phyloP scores from a whole-genome alignment of 2,888 invertebrate species.

The Lithosia quadra region DNA sequence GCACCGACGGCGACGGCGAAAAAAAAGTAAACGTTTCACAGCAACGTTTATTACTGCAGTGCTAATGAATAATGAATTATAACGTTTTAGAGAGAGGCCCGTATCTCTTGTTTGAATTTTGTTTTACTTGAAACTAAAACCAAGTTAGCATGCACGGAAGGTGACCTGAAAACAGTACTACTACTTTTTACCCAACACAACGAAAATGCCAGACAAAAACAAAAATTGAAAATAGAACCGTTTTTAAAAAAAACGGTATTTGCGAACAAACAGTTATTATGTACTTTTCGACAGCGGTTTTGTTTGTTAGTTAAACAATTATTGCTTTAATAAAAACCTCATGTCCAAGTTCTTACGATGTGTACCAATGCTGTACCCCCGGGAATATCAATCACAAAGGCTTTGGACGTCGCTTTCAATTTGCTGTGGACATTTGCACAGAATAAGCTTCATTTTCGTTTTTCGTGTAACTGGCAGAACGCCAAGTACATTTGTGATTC shows the following conservation, averaged over 20 bases:
- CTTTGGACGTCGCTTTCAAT: slow-evolving; percentile 50
- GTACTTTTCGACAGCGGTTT: neutral
- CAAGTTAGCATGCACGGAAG: neutral
- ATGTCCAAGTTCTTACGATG: slow-evolving; percentile 35
- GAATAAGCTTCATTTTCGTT: slow-evolving; percentile 47
- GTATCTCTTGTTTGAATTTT: neutral
- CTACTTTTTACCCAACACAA: too few relatives aligned
- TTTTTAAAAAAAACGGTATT: neutral
- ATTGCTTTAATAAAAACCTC: neutral
- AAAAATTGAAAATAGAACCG: too few relatives aligned
- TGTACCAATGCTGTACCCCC: slow-evolving; percentile 33
- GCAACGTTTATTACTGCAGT: slow-evolving; percentile 13
- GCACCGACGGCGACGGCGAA: slow-evolving; percentile 28
- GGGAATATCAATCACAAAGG: slow-evolving; percentile 49
- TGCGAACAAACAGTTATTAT: neutral
- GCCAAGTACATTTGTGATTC: slow-evolving; percentile 48
- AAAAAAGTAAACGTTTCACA: slow-evolving; percentile 34
- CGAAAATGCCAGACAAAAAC: too few relatives aligned
- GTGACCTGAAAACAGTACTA: too few relatives aligned
- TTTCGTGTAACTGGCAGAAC: slow-evolving; percentile 40
- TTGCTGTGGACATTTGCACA: slow-evolving; percentile 53
- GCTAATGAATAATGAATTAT: slow-evolving; percentile 18
- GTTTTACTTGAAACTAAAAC: neutral
- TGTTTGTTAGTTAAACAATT: slow-evolving; percentile 1
- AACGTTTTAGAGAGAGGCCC: neutral